phyloP scores from a whole-genome alignment of 2,113 vertebrate genomes.

The Macroglossus sobrinus region DNA sequence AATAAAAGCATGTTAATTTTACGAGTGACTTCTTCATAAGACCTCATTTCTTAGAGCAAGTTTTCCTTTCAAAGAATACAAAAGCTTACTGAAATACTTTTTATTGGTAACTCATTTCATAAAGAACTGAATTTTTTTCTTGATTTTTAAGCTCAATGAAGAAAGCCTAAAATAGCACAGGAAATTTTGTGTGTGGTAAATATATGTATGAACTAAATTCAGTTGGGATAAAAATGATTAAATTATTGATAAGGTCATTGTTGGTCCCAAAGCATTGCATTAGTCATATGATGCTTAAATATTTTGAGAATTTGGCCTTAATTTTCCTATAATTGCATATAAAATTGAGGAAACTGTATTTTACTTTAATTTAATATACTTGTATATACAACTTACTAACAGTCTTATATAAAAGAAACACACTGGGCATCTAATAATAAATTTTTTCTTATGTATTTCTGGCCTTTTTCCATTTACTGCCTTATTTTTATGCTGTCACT shows the following conservation, averaged over 20 bases:
- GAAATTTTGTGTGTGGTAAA: conserved; percentile 37
- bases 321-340: conserved; percentile 74
- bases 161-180: conserved; percentile 40
- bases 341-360: conserved; percentile 74
- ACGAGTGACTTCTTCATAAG: conserved; percentile 72
- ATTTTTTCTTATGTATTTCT: conserved; percentile 8
- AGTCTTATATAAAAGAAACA: conserved; percentile 5
- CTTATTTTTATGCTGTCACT: conserved; percentile 56
- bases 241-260: conserved; percentile 73
- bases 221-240: conserved; percentile 66
- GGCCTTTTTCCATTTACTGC: conserved; percentile 40
- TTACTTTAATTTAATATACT: conserved; percentile 73
- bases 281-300: conserved; percentile 73
- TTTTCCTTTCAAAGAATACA: conserved; percentile 73
- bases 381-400: conserved; percentile 64
- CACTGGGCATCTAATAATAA: background rate
- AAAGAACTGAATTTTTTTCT: conserved; percentile 67
- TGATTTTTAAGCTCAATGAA: conserved; percentile 63
- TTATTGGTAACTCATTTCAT: conserved; percentile 72
- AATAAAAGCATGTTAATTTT: conserved; percentile 73
- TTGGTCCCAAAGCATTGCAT: conserved; percentile 72
- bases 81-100: conserved; percentile 77
- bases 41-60: conserved; percentile 71
- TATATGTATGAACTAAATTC: conserved; percentile 70
- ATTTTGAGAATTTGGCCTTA: conserved; percentile 76